Conservation (phyloP, 2,113 vertebrate genomes). For the Aphelocoma coerulescens region DNA sequence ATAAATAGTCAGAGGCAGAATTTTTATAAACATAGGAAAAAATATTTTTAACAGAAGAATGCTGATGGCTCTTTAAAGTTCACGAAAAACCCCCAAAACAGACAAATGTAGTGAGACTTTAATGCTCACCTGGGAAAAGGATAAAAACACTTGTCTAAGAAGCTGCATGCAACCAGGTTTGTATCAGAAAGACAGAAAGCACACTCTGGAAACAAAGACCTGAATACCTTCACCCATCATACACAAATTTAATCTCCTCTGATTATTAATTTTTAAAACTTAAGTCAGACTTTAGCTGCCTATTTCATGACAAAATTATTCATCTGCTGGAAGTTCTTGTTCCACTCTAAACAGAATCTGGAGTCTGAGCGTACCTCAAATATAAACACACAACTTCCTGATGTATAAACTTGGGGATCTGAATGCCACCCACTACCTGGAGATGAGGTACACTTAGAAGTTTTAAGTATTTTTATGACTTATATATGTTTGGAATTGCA, state of each 20-base stretch:
- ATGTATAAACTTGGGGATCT: background rate
- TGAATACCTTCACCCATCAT: background rate
- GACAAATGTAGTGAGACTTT: background rate
- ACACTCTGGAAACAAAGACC: background rate
- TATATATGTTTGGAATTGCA: background rate
- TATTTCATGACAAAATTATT: background rate
- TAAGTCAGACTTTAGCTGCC: background rate
- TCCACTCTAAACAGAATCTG: background rate
- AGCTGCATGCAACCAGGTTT: background rate
- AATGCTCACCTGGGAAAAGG: background rate
- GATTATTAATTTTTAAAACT: background rate
- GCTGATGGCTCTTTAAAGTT: background rate
- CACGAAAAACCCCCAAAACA: accelerated
- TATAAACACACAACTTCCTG: background rate
- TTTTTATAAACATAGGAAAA: background rate
- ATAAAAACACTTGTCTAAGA: background rate
- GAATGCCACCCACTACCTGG: background rate
- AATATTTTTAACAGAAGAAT: background rate
- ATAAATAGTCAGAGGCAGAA: background rate
- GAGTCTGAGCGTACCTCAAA: background rate
- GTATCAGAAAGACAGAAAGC: background rate
- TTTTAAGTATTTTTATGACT: background rate
- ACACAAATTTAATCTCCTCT: background rate
- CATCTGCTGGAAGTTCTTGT: background rate
- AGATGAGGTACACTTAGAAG: background rate